These are phyloP conservation scores for Hippocampus barbouri DNA, from an alignment of 2,113 vertebrate species.

Conservation along the genomic window DNA sequence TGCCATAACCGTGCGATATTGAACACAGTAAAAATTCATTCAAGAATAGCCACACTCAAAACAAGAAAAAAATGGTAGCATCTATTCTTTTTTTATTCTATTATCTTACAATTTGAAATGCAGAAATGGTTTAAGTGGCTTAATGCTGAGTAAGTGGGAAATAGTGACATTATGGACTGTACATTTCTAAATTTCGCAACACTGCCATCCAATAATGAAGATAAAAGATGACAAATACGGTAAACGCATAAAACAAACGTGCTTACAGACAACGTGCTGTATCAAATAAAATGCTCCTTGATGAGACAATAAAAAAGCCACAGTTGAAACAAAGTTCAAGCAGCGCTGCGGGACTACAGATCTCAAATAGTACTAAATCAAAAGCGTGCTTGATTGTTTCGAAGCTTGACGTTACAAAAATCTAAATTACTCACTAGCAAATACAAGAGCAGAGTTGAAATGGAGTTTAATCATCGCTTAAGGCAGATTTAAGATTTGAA, in stretches of 20 bases:
- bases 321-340: constrained; percentile 55
- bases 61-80: background rate
- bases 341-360: constrained; percentile 17
- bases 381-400: constrained; percentile 31
- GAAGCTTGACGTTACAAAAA: constrained; percentile 28
- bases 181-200: background rate
- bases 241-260: constrained; percentile 15
- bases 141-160: background rate
- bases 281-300: constrained; percentile 1
- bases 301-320: constrained; percentile 11
- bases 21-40: background rate
- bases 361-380: constrained; percentile 9
- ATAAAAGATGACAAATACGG: background rate
- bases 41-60: background rate
- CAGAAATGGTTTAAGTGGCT: background rate
- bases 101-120: background rate
- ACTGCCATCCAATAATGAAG: background rate
- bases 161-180: no score
- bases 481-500: constrained; percentile 28
- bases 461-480: constrained; percentile 49
- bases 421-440: constrained; percentile 36
- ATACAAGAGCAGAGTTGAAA: constrained; percentile 44
- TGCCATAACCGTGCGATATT: background rate
- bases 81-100: background rate
- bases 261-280: background rate